Percentiles rank a stretch among this genome's conserved stretches.
Evolutionary conservation across 2,797 vertebrate species (phyloP).

Genomic region (Onychomys arenicola): DNA sequence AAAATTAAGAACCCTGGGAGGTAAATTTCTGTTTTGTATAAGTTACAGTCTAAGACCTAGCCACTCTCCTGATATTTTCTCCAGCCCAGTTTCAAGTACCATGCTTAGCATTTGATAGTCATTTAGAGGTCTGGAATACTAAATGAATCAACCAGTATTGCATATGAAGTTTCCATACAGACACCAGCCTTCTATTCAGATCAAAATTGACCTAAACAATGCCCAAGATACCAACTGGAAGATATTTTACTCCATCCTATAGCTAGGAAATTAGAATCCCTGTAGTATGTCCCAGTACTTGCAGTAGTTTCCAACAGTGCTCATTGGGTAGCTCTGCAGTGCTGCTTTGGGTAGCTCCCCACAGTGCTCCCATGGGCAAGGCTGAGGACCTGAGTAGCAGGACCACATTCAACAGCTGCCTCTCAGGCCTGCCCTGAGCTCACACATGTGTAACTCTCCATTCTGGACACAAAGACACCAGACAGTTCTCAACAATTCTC

Average conservation of each 20-base stretch:
- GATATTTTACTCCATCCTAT: not conserved
- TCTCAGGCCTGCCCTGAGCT: not conserved
- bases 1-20: not conserved
- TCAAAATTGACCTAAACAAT: not conserved
- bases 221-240: not conserved
- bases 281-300: accelerated
- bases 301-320: not conserved
- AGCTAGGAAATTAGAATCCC: not conserved
- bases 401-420: not conserved
- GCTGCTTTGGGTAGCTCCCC: not conserved
- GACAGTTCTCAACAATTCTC: too few relatives aligned
- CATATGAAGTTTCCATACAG: not conserved
- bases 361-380: too few relatives aligned
- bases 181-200: not conserved
- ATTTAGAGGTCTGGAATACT: not conserved
- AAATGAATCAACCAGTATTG: not conserved
- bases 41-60: not conserved
- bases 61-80: not conserved
- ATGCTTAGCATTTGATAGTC: not conserved
- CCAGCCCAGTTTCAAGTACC: not conserved
- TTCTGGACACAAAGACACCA: not conserved
- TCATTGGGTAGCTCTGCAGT: too few relatives aligned
- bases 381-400: not conserved
- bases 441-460: not conserved
- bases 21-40: not conserved